phyloP scores from a whole-genome alignment of 2,888 invertebrate species.

The Caenorhabditis wallacei region DNA sequence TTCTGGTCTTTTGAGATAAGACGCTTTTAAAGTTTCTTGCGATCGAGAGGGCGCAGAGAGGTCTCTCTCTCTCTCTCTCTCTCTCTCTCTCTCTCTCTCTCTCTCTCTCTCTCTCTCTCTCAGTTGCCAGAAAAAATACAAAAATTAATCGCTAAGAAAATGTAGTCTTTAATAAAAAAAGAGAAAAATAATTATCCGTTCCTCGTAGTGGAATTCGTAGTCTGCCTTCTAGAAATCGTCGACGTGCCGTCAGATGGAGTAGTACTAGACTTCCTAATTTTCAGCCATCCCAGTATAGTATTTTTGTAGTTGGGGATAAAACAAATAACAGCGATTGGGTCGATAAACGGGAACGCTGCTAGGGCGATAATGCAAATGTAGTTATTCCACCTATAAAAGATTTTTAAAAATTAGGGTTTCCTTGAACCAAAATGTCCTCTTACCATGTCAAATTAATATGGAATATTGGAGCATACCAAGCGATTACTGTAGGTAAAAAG shows the following conservation, averaged over 20 bases:
- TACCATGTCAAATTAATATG: slow-evolving; percentile 31
- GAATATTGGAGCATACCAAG: slow-evolving; percentile 30
- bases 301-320: slow-evolving; percentile 55
- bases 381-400: slow-evolving; percentile 18
- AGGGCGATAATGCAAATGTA: slow-evolving; percentile 18
- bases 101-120: no score
- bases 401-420: no score
- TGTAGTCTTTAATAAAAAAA: background rate
- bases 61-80: no score
- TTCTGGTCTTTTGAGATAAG: no score
- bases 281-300: slow-evolving; percentile 31
- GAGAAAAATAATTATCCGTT: background rate
- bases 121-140: no score
- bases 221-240: slow-evolving; percentile 14
- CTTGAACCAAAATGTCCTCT: no score
- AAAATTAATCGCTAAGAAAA: no score
- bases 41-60: no score
- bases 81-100: no score
- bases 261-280: slow-evolving; percentile 2
- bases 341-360: slow-evolving; percentile 34
- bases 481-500: slow-evolving; percentile 29
- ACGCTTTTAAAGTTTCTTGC: no score
- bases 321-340: slow-evolving; percentile 49
- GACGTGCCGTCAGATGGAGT: slow-evolving; percentile 23
- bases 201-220: background rate